Conservation (phyloP, 1,140 invertebrate genomes). For the Antheraea pernyi region DNA sequence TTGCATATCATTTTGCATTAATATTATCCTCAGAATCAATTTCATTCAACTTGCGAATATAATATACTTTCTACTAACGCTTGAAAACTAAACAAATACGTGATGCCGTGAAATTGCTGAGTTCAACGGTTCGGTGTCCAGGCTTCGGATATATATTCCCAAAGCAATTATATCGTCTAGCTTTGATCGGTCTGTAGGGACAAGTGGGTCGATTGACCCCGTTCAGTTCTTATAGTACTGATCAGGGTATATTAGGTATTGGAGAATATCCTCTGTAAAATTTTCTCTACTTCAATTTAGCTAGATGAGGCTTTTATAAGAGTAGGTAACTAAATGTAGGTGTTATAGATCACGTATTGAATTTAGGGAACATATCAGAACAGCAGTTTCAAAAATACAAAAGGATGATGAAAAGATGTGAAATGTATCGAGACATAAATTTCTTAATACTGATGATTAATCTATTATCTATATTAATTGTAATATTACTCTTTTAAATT, state of each 20-base stretch:
- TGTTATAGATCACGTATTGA: too few relatives aligned
- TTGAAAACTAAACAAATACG: neutral
- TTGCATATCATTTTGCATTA: too few relatives aligned
- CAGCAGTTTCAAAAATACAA: too few relatives aligned
- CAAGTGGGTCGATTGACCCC: constrained; percentile 2
- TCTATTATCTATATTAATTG: neutral
- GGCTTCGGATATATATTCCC: neutral
- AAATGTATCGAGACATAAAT: neutral
- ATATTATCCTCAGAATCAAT: too few relatives aligned
- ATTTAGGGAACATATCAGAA: too few relatives aligned
- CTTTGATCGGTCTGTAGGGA: constrained; percentile 2
- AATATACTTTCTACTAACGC: neutral
- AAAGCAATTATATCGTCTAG: constrained; percentile 4
- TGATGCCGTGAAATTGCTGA: constrained; percentile 2
- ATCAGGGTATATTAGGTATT: neutral
- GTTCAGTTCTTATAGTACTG: neutral
- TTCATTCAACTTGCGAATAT: neutral
- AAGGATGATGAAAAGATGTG: neutral
- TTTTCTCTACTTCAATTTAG: neutral
- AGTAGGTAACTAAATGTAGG: too few relatives aligned
- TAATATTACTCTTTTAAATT: neutral
- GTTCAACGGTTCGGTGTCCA: neutral
- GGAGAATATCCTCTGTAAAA: neutral
- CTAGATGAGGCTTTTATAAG: neutral
- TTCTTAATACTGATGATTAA: neutral